Conservation (phyloP, 2,113 vertebrate genomes). For the Tupaia chinensis region DNA sequence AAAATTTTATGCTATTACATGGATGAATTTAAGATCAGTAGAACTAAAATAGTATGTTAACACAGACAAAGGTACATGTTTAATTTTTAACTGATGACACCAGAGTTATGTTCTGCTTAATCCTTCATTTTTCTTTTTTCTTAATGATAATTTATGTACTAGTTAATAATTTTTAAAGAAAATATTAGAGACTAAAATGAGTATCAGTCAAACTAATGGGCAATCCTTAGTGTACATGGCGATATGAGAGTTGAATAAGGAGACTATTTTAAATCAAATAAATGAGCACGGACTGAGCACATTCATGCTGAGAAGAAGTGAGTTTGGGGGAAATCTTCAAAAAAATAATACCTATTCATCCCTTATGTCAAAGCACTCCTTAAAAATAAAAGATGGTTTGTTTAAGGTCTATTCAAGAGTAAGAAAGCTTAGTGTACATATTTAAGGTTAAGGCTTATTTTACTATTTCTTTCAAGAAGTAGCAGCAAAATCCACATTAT, state of each 20-base stretch:
- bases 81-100: not conserved
- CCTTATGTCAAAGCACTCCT: not conserved
- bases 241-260: not conserved
- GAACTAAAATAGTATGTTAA: not conserved
- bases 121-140: not conserved
- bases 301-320: not conserved
- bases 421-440: not conserved
- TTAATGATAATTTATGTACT: not conserved
- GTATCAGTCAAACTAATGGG: not conserved
- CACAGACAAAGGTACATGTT: not conserved
- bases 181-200: not conserved
- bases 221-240: not conserved
- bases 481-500: constrained; percentile 39
- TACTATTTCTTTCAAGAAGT: constrained; percentile 22
- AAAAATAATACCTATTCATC: not conserved
- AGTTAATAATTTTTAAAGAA: not conserved
- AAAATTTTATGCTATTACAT: not conserved
- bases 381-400: not conserved
- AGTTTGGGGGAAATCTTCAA: not conserved
- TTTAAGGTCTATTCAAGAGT: not conserved
- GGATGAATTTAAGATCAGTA: not conserved
- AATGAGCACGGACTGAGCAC: not conserved
- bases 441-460: constrained; percentile 21
- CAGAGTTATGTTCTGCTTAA: not conserved
- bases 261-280: not conserved